These are phyloP conservation scores for Vireo griseus DNA, from an alignment of 2,797 vertebrate species.

Conservation along the genomic window DNA sequence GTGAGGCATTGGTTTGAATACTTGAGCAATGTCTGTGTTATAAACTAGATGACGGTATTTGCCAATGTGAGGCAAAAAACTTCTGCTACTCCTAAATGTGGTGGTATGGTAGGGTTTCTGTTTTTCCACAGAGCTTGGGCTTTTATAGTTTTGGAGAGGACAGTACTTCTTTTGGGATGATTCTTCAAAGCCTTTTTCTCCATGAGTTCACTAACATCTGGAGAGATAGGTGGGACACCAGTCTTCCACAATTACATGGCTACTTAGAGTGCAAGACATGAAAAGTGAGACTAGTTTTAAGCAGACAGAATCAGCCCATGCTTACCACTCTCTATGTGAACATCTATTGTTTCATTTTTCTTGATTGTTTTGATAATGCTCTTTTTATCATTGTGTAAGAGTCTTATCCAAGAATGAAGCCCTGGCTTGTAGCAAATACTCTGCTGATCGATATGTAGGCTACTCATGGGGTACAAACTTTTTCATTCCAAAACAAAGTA, in stretches of 20 bases:
- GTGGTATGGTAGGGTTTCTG: background rate
- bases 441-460: background rate
- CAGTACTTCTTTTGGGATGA: background rate
- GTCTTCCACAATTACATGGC: background rate
- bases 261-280: background rate
- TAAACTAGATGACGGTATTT: background rate
- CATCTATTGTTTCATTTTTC: background rate
- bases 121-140: background rate
- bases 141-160: background rate
- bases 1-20: background rate
- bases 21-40: background rate
- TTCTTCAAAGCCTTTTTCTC: background rate
- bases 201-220: background rate
- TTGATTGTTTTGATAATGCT: background rate
- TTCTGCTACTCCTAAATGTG: background rate
- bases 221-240: background rate
- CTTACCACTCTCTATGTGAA: background rate
- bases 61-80: background rate
- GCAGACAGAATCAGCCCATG: background rate
- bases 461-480: background rate
- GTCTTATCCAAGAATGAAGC: background rate
- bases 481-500: conserved; percentile 9
- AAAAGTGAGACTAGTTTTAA: background rate
- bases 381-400: background rate
- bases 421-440: background rate